Base-by-base conservation (phyloP, 2,888 invertebrate genomes). In the Liposcelis brunnea region DNA sequence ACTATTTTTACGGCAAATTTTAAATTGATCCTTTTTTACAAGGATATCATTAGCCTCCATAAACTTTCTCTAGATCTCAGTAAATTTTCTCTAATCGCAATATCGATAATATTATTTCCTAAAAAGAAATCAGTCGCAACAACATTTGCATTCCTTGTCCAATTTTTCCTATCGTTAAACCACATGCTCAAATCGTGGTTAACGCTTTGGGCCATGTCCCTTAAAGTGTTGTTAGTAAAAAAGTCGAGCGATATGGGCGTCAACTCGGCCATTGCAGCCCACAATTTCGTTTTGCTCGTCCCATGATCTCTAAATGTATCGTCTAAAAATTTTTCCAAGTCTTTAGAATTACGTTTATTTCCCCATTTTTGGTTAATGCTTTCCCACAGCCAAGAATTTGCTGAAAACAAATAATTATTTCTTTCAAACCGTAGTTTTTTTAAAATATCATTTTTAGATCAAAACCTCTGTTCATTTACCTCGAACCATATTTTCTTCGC, bases 301-400 rank as follows among this genome's bases (percentile, higher is more conserved):
- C 31, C 43, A 1, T 48, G 42, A 8, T 47, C 31, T 2, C 37
- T 48, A 19, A 49, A 43, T 14, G 45, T 49, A 53, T 49, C 59
- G 53, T 53, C 58, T 53, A 53, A 57, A 55, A 54, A 61, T 42
- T 57, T 49, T 35, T 58, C 52, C 4, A 62, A 51, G n/a, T 58
- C 60, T 21, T 55, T 52, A 3, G 54, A 48, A 1, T 55, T 57
- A 48, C 59, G 61, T 42, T 60, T 58, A 56, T 77, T 72, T 10
- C 75, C 77, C 77, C 77, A 77, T 44, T 71, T 63, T 55, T 77
- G 77, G 38, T 69, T 69, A 52, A 77, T 61, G 16, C 69, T 65
- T 1, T 74, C 74, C 77, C 77, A 77, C 16, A 77, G 55, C 70
- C 72, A 72, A 46, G 63, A 63, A 55, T 71, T 69, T 51, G 65